A percentile compares a stretch with the other conserved stretches of the same genome.
phyloP scores from a whole-genome alignment of 2,113 vertebrate species.

The Pelecanoides urinatrix region DNA sequence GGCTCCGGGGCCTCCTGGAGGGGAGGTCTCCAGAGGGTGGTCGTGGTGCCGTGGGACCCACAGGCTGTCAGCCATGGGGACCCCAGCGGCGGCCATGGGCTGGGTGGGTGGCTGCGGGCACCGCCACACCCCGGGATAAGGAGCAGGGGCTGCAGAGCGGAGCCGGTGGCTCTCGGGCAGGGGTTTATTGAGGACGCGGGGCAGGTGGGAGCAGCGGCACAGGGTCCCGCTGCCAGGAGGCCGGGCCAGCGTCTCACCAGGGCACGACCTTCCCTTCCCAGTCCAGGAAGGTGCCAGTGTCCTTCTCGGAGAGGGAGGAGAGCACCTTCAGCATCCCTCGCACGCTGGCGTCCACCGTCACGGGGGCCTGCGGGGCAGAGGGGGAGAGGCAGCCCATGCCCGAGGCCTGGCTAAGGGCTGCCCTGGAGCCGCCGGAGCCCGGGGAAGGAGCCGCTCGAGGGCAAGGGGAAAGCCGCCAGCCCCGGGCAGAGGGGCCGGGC shows the following conservation, averaged over 20 bases:
- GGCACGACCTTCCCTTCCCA: slow-evolving; percentile 47
- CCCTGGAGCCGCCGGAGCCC: background rate
- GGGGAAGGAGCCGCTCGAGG: background rate
- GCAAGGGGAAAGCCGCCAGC: background rate
- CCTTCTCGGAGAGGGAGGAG: slow-evolving; percentile 31
- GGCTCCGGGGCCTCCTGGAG: background rate
- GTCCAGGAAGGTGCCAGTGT: slow-evolving; percentile 40
- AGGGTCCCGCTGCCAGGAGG: background rate
- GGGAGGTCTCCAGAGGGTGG: background rate
- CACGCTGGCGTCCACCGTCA: slow-evolving; percentile 18
- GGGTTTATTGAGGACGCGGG: background rate
- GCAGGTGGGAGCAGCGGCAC: background rate
- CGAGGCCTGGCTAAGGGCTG: background rate
- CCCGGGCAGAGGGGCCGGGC: background rate
- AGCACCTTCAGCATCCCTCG: slow-evolving; percentile 54
- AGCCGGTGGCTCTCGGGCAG: background rate
- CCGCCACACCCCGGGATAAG: rapidly evolving
- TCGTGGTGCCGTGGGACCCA: rapidly evolving
- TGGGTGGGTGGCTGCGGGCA: rapidly evolving
- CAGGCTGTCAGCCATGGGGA: background rate
- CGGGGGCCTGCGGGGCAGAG: background rate
- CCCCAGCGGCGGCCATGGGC: rapidly evolving
- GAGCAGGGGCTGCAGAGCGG: rapidly evolving
- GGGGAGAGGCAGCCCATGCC: background rate
- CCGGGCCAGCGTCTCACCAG: slow-evolving; percentile 4